Base-by-base conservation (phyloP, 2,888 invertebrate species). In the Tricholauxania praeusta region DNA sequence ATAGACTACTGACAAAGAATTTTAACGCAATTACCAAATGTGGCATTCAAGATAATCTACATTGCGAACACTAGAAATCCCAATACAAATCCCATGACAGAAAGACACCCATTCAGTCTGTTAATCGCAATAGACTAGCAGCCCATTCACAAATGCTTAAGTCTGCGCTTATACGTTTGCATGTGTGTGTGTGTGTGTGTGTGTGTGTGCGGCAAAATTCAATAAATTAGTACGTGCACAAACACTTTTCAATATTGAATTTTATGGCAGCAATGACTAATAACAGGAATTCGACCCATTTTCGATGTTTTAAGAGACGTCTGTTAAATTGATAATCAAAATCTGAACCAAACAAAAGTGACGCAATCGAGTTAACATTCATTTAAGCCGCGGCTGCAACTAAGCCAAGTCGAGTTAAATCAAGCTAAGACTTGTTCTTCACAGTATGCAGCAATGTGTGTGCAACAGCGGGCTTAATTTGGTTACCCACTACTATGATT, bases 201-300 rank as follows among this genome's bases (percentile, higher is more conserved):
- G 39, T 39, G 2, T 39, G 7, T 39, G 39, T 10, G 39, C 10
- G 39, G 39, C 39, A 10, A 10, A 39, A 39, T 39, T 39, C 39
- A 39, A 39, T 10, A 39, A 39, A 10, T 39, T 39, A 39, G 39
- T 39, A 39, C 39, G 39, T 28, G 10, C 6, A 10, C 10, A 0
- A 28, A 28, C 8, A 39, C 39, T 39, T 39, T 7, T 39, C 39
- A 10, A 39, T 39, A 10, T 12, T 57, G 57, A 7, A 17, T 28
- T 8, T 19, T 57, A 28, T 12, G 28, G 57, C 57, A 57, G 14
- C 60, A 49, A 49, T 49, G 64, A 64, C 64, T 49, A 49, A 51
- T 51, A 39, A 64, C 51, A 64, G 64, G 64, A 64, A 53, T 66
- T 66, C 53, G 48, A 66, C 66, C 66, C 66, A 66, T 66, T 66